Base-by-base conservation (phyloP, 53 echinoderm and acorn worm genomes). In the Echinarachnius parma region DNA sequence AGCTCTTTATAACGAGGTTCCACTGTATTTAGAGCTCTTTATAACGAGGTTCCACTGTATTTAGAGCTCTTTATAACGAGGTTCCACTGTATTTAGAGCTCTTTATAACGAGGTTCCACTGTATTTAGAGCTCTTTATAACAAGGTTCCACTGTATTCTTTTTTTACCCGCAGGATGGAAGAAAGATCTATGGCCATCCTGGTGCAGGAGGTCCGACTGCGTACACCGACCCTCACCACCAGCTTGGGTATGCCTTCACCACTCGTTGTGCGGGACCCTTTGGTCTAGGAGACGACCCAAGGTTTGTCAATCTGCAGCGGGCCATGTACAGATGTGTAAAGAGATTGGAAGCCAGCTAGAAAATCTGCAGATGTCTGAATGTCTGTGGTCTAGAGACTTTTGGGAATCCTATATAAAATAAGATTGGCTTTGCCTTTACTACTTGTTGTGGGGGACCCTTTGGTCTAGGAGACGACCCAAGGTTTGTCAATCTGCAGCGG, bases 141-240 rank as follows among this genome's bases (percentile, higher is more conserved):
- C n/a, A n/a, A n/a, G n/a, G n/a, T n/a, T n/a, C n/a, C n/a, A n/a
- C n/a, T n/a, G n/a, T n/a, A n/a, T n/a, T n/a, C n/a, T n/a, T n/a
- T n/a, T n/a, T n/a, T 5, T n/a, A 18, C 19, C n/a, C 18, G 5
- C 24, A 59, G 28, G 32, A 16, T 50, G 52, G 52, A 50, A 19
- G 52, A 9, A 50, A 50, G 20, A 50, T 50, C 13, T 71, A 77
- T 44, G 87, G 87, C 26, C 87, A 87, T 60, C 77, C 76, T 18
- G 87, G 87, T 0, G 47, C 59, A 18, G 87, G 87, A 9, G 87
- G 87, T n/a, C 77, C 77, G 62, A 62, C 59, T 37, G 68, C 66
- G 28, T 46, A 61, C 47, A 67, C 77, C 62, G 87, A 87, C 44
- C 69, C 59, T 11, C 21, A 44, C 18, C 23, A 81, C 32, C 32